phyloP scores from a whole-genome alignment of 2,888 invertebrate genomes.

The Sinodicranocentrus sp. region DNA sequence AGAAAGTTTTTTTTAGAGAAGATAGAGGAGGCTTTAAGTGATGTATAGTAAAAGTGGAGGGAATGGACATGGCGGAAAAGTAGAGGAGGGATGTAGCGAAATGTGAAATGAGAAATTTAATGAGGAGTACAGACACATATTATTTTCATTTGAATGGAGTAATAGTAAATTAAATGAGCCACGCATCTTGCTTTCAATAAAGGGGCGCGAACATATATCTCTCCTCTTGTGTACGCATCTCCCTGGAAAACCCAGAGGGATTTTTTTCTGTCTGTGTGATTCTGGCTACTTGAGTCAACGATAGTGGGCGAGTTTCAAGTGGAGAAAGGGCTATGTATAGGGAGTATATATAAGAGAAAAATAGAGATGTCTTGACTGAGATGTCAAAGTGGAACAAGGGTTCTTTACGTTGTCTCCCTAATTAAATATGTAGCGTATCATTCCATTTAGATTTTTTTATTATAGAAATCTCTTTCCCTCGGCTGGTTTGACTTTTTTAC shows the following conservation, averaged over 20 bases:
- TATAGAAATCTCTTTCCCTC: neutral
- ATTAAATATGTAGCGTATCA: slow-evolving; percentile 1
- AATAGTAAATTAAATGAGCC: slow-evolving; percentile 65
- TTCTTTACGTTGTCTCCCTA: neutral
- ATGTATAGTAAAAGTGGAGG: slow-evolving; percentile 50
- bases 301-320: neutral
- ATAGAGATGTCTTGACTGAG: neutral
- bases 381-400: neutral
- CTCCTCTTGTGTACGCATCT: neutral
- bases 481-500: no score
- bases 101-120: slow-evolving; percentile 66
- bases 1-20: slow-evolving; percentile 20
- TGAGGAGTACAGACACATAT: slow-evolving; percentile 51
- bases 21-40: slow-evolving; percentile 49
- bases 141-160: slow-evolving; percentile 55
- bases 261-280: neutral
- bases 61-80: slow-evolving; percentile 51
- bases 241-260: neutral
- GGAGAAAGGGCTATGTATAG: neutral
- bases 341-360: neutral
- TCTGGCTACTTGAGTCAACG: neutral
- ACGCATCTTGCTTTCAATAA: slow-evolving; percentile 62
- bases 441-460: neutral
- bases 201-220: slow-evolving; percentile 59
- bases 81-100: slow-evolving; percentile 58